Percentiles rank a stretch among this genome's conserved stretches.
Conservation (phyloP, 2,888 invertebrate species). For the Herminia tarsipennalis region DNA sequence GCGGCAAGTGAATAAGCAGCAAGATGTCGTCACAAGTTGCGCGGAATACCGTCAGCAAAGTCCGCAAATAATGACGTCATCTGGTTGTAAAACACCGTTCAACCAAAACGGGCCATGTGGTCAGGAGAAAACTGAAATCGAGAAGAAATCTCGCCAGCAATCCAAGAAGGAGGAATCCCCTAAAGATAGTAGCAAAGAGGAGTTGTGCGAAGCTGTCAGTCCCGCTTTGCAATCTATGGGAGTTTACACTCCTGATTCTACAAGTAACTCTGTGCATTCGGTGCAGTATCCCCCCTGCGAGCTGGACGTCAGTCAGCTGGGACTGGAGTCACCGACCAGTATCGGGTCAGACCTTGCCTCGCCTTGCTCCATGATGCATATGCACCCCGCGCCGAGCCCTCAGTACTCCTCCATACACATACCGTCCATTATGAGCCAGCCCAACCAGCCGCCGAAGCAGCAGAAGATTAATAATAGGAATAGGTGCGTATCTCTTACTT, state of each 20-base stretch:
- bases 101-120: conserved; percentile 72
- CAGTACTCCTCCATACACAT: conserved; percentile 86
- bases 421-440: conserved; percentile 81
- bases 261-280: conserved; percentile 93
- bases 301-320: conserved; percentile 93
- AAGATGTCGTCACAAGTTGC: conserved; percentile 69
- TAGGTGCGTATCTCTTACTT: conserved; percentile 57
- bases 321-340: conserved; percentile 95
- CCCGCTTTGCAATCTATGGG: conserved; percentile 92
- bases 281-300: conserved; percentile 93
- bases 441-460: conserved; percentile 79
- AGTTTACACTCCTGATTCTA: conserved; percentile 94
- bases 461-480: conserved; percentile 81
- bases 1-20: conserved; percentile 68
- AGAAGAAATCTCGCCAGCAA: conserved; percentile 73
- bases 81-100: conserved; percentile 69
- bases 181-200: conserved; percentile 73
- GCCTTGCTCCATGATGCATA: conserved; percentile 90
- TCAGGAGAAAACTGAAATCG: conserved; percentile 73
- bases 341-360: conserved; percentile 94
- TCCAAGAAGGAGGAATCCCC: conserved; percentile 75
- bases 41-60: conserved; percentile 75
- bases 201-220: conserved; percentile 77
- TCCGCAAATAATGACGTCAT: conserved; percentile 70
- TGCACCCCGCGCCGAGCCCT: conserved; percentile 81